phyloP scores from a whole-genome alignment of 2,888 invertebrate genomes.

The Papilio gigon region DNA sequence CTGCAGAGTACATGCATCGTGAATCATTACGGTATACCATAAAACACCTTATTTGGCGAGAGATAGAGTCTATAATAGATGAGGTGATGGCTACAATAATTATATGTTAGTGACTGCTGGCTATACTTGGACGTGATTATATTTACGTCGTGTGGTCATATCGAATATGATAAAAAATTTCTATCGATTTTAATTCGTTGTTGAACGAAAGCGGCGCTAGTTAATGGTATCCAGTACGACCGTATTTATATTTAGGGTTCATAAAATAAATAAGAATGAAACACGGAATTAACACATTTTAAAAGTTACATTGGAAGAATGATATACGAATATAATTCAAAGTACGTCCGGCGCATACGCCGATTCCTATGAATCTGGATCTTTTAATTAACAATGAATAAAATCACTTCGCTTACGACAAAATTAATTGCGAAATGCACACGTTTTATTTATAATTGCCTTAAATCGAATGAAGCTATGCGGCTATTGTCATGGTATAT shows the following conservation, averaged over 20 bases:
- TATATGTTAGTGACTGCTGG: slow-evolving; percentile 15
- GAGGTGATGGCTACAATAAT: slow-evolving; percentile 20
- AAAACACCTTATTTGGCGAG: slow-evolving; percentile 44
- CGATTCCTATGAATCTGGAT: background rate
- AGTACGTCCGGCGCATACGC: background rate
- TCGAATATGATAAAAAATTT: background rate
- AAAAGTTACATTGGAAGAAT: background rate
- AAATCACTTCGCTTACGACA: background rate
- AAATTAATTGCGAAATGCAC: background rate
- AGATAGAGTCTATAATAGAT: slow-evolving; percentile 39
- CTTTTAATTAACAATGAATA: background rate
- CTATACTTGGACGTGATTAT: slow-evolving; percentile 27
- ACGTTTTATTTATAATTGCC: background rate
- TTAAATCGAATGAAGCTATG: background rate
- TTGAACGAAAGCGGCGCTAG: background rate
- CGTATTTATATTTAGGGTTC: background rate
- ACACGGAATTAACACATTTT: background rate
- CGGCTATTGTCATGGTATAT: background rate
- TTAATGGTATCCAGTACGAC: background rate
- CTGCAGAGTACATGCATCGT: slow-evolving; percentile 55
- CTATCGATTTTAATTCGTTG: background rate
- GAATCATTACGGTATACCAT: slow-evolving; percentile 47
- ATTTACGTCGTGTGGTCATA: slow-evolving; percentile 16
- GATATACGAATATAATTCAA: background rate
- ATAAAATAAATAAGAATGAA: background rate